Evolutionary conservation across 1,140 invertebrate species (phyloP), one percentile per base, ranked within the genome.

Genomic region (Drosophila nigrodunni): DNA sequence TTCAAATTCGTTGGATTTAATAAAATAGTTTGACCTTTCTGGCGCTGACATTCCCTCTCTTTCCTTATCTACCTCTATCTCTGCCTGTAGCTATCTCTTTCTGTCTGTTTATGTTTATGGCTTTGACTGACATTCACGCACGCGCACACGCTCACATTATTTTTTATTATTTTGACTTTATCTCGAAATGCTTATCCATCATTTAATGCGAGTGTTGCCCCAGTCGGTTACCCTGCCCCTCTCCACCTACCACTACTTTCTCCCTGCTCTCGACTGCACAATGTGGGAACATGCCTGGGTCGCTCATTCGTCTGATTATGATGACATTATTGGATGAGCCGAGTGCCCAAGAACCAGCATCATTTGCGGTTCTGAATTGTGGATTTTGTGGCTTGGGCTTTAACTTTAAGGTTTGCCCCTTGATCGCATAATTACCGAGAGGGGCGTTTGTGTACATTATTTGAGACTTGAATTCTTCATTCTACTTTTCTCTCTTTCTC

Each of bases 151-250:
- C 47, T 68, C 77, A 65, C 76, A 82, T 79, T 69, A 78, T 85
- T 77, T 83, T 83, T 83, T 80, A 83, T 86, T 85, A 80, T 85
- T 85, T 85, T 85, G 81, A 85, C 81, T 85, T 70, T 74, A 85
- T 85, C 66, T 62, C 25, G 58, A 65, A 62, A 78, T 78, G 77
- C 77, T 83, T 70, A 83, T 83, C 77, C 73, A 67, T 47, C 72
- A 70, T 54, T 75, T 78, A 78, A 78, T 58, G 59, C 64, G 11
- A 34, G 39, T 46, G n/a, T 34, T 49, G 21, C 60, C 47, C 46
- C 21, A 13, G 50, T 30, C 25, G 25, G 3, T 30, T 5, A 5
- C 25, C 25, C 25, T 30, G 3, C 25, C 3, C 25, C 4, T 30
- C 25, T 30, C 25, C 25, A 4, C 25, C 30, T 54, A 13, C 37